These are phyloP conservation scores for Cyaniris semiargus DNA, from an alignment of 2,888 invertebrate genomes.

Conservation along the genomic window DNA sequence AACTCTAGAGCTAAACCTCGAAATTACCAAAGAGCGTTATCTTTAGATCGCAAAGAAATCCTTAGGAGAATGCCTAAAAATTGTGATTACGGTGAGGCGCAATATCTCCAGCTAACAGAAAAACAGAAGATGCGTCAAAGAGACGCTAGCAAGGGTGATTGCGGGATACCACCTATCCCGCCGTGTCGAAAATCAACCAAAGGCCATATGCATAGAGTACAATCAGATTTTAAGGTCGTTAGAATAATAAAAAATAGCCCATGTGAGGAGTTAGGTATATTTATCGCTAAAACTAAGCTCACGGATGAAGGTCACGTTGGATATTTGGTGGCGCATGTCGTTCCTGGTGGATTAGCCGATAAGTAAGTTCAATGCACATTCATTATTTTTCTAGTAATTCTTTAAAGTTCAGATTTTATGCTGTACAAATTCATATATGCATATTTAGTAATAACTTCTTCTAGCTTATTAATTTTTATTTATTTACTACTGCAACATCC, in stretches of 20 bases:
- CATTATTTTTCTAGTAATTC: constrained; percentile 27
- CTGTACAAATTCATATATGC: background rate
- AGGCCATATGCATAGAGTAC: constrained; percentile 55
- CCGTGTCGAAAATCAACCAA: constrained; percentile 66
- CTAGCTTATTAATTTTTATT: too few relatives aligned
- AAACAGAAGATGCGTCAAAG: constrained; percentile 76
- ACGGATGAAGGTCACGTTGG: constrained; percentile 82
- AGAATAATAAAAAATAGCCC: constrained; percentile 79
- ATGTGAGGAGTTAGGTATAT: constrained; percentile 85
- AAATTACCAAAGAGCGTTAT: constrained; percentile 76
- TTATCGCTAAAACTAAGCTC: constrained; percentile 84
- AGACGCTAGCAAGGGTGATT: constrained; percentile 61
- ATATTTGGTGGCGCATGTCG: constrained; percentile 86
- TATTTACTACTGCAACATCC: too few relatives aligned
- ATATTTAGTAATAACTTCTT: background rate
- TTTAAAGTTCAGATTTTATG: background rate
- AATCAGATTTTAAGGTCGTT: constrained; percentile 73
- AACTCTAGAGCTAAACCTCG: constrained; percentile 60
- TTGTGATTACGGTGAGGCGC: constrained; percentile 66
- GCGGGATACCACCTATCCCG: constrained; percentile 76
- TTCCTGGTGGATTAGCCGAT: constrained; percentile 85
- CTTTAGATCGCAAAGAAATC: constrained; percentile 79
- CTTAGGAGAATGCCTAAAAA: constrained; percentile 72
- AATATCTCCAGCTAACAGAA: constrained; percentile 72
- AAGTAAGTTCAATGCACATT: constrained; percentile 68